Conservation (phyloP, 2,797 vertebrate species). For the Bradypodion pumilum region DNA sequence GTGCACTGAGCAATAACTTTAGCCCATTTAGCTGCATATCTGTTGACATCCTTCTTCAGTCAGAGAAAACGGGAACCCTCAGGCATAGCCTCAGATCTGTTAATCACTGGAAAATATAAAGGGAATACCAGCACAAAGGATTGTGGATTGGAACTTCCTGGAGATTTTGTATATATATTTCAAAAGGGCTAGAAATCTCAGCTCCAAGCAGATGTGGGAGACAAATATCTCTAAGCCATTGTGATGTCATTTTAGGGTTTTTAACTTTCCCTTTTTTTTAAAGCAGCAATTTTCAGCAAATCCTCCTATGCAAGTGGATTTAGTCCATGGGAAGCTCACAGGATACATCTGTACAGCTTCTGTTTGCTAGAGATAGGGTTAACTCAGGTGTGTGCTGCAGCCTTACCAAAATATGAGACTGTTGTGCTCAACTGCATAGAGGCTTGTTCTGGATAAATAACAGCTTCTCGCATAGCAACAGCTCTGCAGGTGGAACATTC, state of each 20-base stretch:
- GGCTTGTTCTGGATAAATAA: constrained; percentile 40
- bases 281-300: constrained; percentile 6
- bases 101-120: constrained; percentile 5
- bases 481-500: constrained; percentile 8
- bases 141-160: constrained; percentile 24
- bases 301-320: constrained; percentile 14
- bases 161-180: constrained; percentile 17
- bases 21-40: neutral
- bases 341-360: constrained; percentile 17
- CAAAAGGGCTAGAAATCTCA: constrained; percentile 32
- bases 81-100: neutral
- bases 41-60: neutral
- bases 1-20: neutral
- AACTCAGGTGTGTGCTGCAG: neutral
- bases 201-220: constrained; percentile 10
- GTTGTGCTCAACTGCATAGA: constrained; percentile 4
- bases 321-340: neutral
- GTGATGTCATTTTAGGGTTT: constrained; percentile 18
- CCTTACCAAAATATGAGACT: neutral
- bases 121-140: neutral
- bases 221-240: constrained; percentile 37
- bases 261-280: neutral
- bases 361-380: constrained; percentile 36
- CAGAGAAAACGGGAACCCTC: neutral
- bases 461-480: constrained; percentile 14